Evolutionary conservation across 2,113 vertebrate genomes (phyloP).

Genomic region (Phylloscopus trochiloides): DNA sequence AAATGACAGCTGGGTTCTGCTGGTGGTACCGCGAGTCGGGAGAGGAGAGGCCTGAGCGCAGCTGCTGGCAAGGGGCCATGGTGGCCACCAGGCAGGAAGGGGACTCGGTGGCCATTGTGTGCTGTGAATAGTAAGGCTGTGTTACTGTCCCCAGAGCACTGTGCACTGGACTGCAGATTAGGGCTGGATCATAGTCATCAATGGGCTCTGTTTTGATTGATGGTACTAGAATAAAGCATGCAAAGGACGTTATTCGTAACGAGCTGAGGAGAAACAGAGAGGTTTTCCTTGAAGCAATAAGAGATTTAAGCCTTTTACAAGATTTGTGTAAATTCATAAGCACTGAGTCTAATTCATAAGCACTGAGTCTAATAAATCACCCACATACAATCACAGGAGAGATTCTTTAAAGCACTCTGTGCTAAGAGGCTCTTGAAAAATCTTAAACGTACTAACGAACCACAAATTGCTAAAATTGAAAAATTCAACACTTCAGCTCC

Average conservation of each 20-base stretch:
- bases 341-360: not conserved
- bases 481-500: not conserved
- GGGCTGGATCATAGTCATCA: conserved; percentile 88
- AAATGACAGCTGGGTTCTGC: conserved; percentile 86
- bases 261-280: not conserved
- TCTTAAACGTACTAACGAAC: not conserved
- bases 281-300: conserved; percentile 16
- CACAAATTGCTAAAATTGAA: not conserved
- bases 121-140: conserved; percentile 87
- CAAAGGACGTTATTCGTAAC: conserved; percentile 10
- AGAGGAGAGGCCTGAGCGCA: conserved; percentile 81
- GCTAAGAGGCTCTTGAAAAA: not conserved
- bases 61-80: conserved; percentile 89
- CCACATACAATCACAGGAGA: not conserved
- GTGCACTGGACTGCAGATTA: conserved; percentile 84
- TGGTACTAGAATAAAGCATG: conserved; percentile 82
- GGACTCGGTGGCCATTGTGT: conserved; percentile 81
- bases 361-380: not conserved
- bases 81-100: conserved; percentile 82
- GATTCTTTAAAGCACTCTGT: not conserved
- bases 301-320: not conserved
- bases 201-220: conserved; percentile 95
- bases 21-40: conserved; percentile 86
- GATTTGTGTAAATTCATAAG: not conserved
- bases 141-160: conserved; percentile 84